Evolutionary conservation across 2,888 invertebrate species (phyloP), one percentile per base, ranked within the genome.

Genomic region (Catocala sponsa): DNA sequence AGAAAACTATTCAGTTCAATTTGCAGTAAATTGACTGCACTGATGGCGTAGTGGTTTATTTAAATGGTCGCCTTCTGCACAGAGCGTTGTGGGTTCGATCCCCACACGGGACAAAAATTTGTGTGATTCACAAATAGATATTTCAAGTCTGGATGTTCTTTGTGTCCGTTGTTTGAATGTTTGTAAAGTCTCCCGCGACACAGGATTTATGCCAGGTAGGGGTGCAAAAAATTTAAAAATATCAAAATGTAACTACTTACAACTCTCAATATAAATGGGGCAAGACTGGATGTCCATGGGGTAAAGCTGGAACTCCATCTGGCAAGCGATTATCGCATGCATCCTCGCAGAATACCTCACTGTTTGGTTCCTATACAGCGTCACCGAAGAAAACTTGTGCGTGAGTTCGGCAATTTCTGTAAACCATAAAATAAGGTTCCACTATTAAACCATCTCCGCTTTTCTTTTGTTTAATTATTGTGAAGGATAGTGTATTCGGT

Each of bases 271-370:
- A 78, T 96, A 96, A 81, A 98, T 96, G 9, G 97, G 97, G 82
- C 98, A 98, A 42, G 97, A 96, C 95, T 98, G 98, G 78, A 97
- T 97, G 85, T 98, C 98, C 97, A 97, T 97, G 32, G 98, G 98
- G 83, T 98, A 98, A 55, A 97, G 95, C 85, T 97, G 97, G 85
- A 98, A 98, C 85, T 97, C 97, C 97, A 98, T 98, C 91, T 97
- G 97, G 85, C 98, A 98, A 64, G 97, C 97, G 57, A 98, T 97
- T 75, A 97, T 97, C 0, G 97, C 97, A 83, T 97, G 97, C 97
- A 98, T 97, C 70, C 98, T 94, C 0, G 97, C 97, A 5, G 97
- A 96, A 86, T 97, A 98, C 63, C 96, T 94, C 33, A 98, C 97
- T 0, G 97, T 98, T 89, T 97, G 97, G 83, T 98, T 98, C 74